Base-by-base conservation (phyloP, 2,113 vertebrate species). In the Siniperca knerii region DNA sequence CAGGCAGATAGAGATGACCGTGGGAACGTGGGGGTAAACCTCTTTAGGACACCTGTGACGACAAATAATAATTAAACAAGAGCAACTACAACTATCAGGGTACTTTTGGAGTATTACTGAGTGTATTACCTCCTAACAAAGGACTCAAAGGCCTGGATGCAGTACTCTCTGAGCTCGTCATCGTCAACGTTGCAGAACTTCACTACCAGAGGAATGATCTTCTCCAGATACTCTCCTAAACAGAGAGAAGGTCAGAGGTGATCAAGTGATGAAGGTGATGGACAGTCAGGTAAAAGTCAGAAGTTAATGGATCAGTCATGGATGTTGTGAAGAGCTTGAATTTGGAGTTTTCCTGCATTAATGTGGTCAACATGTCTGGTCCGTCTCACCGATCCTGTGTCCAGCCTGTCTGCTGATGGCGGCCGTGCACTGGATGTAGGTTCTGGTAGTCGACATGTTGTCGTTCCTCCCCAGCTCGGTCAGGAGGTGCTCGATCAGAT, bases 321-420 rank as follows among this genome's bases (percentile, higher is more conserved):
- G 29, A 29, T 29, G 29, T 29, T 29, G 29, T 29, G 29, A 29
- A 29, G 29, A 29, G 2, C 29, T 62, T 37, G 25, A 46, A 46
- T 46, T 13, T 13, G 44, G 44, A 1, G 6, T 42, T 6, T 42
- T 8, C 40, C 12, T 12, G 3, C 46, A 3, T 48, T 15, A 0
- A 48, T 15, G 25, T 0, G 11, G 12, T 48, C 1, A 16, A 5
- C 46, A 13, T 1, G 25, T 54, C 52, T 40, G 1, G 15, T 13
- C 8, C 0, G 29, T 13, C 97, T 97, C 96, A 99, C 98, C 98
- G 91, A 99, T 99, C 92, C 98, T 93, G 85, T 99, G 98, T 87
- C 98, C 98, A 12, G 98, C 98, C 96, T 99, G 98, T 84, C 98
- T 96, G 96, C 98, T 99, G 96, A 99, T 99, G 94, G 98, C 98